phyloP scores from a whole-genome alignment of 2,797 vertebrate genomes.

The Danio jaintianensis region DNA sequence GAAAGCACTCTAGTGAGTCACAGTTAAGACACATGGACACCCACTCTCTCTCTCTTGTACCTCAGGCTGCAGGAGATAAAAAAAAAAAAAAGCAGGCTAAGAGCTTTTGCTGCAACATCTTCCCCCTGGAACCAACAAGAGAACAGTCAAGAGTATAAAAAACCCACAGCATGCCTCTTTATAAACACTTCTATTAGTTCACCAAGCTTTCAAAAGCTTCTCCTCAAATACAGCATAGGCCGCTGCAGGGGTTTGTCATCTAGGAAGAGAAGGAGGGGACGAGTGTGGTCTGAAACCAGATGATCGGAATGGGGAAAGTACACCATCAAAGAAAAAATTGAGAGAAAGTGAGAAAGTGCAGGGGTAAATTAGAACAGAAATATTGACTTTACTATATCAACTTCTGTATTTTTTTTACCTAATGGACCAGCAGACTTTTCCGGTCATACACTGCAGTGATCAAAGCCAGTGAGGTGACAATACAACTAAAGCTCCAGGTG shows the following conservation, averaged over 20 bases:
- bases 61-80: conserved; percentile 22
- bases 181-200: conserved; percentile 63
- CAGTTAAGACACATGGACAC: conserved; percentile 29
- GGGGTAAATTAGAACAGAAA: conserved; percentile 3
- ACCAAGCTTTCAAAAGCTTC: conserved; percentile 21
- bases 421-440: background rate
- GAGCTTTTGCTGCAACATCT: conserved; percentile 44
- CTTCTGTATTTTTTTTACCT: background rate
- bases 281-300: conserved; percentile 5
- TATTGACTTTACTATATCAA: background rate
- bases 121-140: conserved; percentile 43
- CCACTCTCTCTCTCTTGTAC: conserved; percentile 2
- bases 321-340: background rate
- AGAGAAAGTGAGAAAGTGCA: background rate
- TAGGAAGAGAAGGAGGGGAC: background rate
- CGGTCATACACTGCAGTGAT: background rate
- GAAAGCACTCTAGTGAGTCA: conserved; percentile 30
- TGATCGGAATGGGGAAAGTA: conserved; percentile 3
- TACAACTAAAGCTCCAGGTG: background rate
- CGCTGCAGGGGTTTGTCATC: conserved; percentile 44
- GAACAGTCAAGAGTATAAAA: conserved; percentile 66
- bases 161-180: conserved; percentile 68
- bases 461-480: conserved; percentile 15
- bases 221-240: conserved; percentile 23
- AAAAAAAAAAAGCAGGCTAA: conserved; percentile 38